Percentiles rank a stretch among this genome's conserved stretches.
Conservation (phyloP, 2,888 invertebrate genomes). For the Chrysopilus asiliformis region DNA sequence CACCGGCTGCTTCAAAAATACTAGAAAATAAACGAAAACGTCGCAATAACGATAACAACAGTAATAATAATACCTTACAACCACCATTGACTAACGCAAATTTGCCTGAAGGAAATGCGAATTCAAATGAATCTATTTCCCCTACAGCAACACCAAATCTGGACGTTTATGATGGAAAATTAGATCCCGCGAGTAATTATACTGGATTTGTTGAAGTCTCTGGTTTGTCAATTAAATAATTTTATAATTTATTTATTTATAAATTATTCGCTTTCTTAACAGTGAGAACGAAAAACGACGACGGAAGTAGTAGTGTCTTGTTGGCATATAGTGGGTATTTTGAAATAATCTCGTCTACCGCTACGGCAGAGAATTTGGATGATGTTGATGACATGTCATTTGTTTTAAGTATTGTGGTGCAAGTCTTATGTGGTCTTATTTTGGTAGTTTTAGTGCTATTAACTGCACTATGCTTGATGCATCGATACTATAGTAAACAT, state of each 20-base stretch:
- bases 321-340: constrained; percentile 66
- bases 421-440: constrained; percentile 52
- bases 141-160: not conserved
- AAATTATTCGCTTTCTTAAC: constrained; percentile 2
- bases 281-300: constrained; percentile 26
- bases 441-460: constrained; percentile 48
- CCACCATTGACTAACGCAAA: not conserved
- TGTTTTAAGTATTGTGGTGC: constrained; percentile 47
- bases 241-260: constrained; percentile 8
- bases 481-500: constrained; percentile 49
- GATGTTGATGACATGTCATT: constrained; percentile 33
- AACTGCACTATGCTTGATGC: constrained; percentile 48
- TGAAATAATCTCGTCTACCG: constrained; percentile 57
- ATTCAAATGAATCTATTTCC: no score
- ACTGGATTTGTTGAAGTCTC: constrained; percentile 75
- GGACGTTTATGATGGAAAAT: constrained; percentile 53
- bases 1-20: constrained; percentile 27
- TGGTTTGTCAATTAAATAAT: constrained; percentile 41
- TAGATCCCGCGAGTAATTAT: constrained; percentile 67
- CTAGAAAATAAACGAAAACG: constrained; percentile 22
- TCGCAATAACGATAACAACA: constrained; percentile 18
- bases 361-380: constrained; percentile 34
- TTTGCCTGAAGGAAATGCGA: no score
- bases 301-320: constrained; percentile 38
- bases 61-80: no score